Evolutionary conservation across 2,113 vertebrate genomes (phyloP), one percentile per base, ranked within the genome.

Genomic region (Corynorhinus townsendii): DNA sequence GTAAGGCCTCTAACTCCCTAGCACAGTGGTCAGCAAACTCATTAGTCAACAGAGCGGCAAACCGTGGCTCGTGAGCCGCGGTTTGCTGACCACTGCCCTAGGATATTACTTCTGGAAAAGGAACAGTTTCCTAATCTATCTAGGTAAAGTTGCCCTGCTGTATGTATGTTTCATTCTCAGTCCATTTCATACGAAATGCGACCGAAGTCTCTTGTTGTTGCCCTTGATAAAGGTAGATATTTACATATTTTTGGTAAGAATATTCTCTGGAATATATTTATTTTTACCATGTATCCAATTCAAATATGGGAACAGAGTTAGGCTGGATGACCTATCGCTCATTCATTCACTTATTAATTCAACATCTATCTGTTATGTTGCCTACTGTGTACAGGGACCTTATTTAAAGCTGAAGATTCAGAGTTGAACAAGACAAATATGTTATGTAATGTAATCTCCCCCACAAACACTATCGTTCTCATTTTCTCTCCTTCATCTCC

Each of bases 211-310:
- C 93, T 91, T 47, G 28, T 68, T 59, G 28, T 75, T 80, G 26
- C 24, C 47, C 24, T 52, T 71, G 73, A 66, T 79, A 89, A 83
- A 93, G 4, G 33, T 64, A 91, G 54, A 66, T 40, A 66, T 90
- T 83, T 91, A 40, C 3, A 26, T 87, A 77, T 92, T 96, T 81
- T 26, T 88, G 45, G 76, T 93, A 73, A 77, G 33, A 96, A 86
- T 90, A 82, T 92, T 93, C 45, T 88, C 26, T 77, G n/a, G 88
- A 28, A 5, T 35, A 24, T 83, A 68, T 90, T 86, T 85, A 68
- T 73, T 93, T 84, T 28, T 30, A 64, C 64, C 59, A 76, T 59
- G 26, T 10, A 76, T 88, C 45, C 33, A 66, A 22, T 71, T 96
- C 49, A 94, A 40, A 88, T 77, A 76, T 45, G 22, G 12, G 16